These are phyloP conservation scores for Dipus sagitta DNA, from an alignment of 2,797 vertebrate species.

Conservation along the genomic window DNA sequence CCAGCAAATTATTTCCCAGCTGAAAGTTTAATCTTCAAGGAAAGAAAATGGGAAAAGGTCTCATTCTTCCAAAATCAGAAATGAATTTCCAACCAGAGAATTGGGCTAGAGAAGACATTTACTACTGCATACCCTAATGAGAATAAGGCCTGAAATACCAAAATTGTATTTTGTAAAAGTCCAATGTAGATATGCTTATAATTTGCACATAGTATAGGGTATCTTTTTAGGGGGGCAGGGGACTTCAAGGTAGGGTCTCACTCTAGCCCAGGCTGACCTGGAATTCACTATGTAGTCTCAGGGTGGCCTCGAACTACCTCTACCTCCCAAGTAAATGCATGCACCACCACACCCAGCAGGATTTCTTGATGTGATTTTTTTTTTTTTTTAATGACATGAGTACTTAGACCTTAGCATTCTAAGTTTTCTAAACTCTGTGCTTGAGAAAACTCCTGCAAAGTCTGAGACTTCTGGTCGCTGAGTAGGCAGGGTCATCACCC, in stretches of 20 bases:
- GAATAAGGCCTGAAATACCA: conserved; percentile 1
- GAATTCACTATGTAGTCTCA: too few species aligned
- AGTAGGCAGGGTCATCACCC: background rate
- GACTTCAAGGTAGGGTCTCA: too few species aligned
- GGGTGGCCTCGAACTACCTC: too few species aligned
- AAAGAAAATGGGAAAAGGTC: background rate
- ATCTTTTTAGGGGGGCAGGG: background rate
- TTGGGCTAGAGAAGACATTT: background rate
- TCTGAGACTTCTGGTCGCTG: background rate
- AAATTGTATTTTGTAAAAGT: conserved; percentile 28
- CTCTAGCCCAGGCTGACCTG: too few species aligned
- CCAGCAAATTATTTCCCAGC: background rate
- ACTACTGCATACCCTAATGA: background rate
- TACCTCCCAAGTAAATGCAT: too few species aligned
- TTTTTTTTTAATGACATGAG: background rate
- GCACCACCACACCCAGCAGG: background rate
- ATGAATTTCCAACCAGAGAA: background rate
- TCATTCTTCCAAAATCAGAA: background rate
- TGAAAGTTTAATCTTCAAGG: background rate
- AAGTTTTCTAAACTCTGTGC: background rate
- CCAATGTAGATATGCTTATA: background rate
- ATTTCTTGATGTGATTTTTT: background rate
- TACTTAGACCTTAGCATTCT: conserved; percentile 27
- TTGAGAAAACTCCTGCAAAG: conserved; percentile 38
- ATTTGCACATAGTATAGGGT: conserved; percentile 38